Evolutionary conservation across 2,797 vertebrate genomes (phyloP), one percentile per base, ranked within the genome.

Genomic region (Pachyuromys duprasi): DNA sequence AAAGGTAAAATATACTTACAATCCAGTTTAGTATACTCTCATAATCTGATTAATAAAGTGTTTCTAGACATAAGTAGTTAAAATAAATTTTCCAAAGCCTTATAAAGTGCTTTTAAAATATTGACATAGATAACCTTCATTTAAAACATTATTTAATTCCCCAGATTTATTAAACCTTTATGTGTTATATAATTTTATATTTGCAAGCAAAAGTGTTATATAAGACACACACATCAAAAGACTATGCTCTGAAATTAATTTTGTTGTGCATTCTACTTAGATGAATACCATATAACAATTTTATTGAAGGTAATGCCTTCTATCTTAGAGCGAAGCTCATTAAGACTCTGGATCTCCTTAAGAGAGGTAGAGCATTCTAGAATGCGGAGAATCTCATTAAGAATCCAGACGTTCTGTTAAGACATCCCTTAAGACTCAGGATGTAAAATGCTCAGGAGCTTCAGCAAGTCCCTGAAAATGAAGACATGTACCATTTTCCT

Each of bases 21-120:
- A 76, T 78, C 36, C 31, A 92, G 83, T 72, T 92, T 63, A 62
- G 2, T 18, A 65, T 86, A n/a, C 42, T 95, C 45, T 94, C 63
- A 60, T 82, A 5, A n/a, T 45, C 24, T 72, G 33, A n/a, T 8
- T 57, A 82, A 83, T 24, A 39, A 79, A 92, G 31, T 62, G 28
- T 83, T 88, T 93, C 6, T 83, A 39, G 74, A 83, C 83, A 62
- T 28, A 93, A 62, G 60, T 8, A 72, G 6, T 49, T 90, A 55
- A 69, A 95, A 67, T 76, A 65, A 45, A 28, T 28, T 76, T 42
- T 36, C 28, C 42, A 82, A 42, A 49, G 49, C 24, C 9, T 69
- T 76, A 49, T 78, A 72, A 81, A 17, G 75, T 57, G 18, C 15
- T 72, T 17, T 1, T 82, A 87, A 87, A 70, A 31, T 78, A 39